A percentile compares a stretch with the other conserved stretches of the same genome.
These are phyloP conservation scores for Aphyosemion australe DNA, from an alignment of 2,113 vertebrate species.

Conservation along the genomic window DNA sequence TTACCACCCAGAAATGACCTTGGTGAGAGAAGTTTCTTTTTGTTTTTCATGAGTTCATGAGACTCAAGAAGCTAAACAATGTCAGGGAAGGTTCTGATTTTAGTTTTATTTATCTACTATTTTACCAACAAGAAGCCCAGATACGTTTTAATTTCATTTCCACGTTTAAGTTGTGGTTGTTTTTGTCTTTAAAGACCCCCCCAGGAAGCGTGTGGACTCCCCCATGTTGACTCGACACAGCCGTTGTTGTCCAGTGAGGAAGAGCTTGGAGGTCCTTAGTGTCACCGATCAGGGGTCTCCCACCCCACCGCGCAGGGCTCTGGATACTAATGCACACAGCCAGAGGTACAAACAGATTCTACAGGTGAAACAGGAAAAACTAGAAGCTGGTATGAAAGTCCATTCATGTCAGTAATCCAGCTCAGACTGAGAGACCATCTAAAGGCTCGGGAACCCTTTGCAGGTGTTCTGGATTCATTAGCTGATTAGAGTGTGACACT, in stretches of 20 bases:
- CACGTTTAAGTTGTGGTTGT: neutral
- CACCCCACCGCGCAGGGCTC: slow-evolving; percentile 85
- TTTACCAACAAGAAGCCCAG: too few species aligned
- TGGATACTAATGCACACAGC: slow-evolving; percentile 89
- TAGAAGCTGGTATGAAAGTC: too few species aligned
- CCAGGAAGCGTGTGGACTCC: slow-evolving; percentile 90
- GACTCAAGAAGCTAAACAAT: neutral
- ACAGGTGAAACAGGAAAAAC: too few species aligned
- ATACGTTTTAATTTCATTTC: neutral
- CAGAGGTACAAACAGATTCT: slow-evolving; percentile 79
- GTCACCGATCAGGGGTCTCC: slow-evolving; percentile 90
- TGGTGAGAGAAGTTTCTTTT: slow-evolving; percentile 72
- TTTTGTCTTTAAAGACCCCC: slow-evolving; percentile 78
- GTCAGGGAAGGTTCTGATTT: too few species aligned
- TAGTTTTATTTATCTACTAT: neutral
- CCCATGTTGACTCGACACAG: slow-evolving; percentile 93
- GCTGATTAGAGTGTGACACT: too few species aligned
- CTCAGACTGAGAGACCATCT: too few species aligned
- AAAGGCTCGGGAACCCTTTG: too few species aligned
- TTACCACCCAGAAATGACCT: slow-evolving; percentile 87
- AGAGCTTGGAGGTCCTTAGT: slow-evolving; percentile 90
- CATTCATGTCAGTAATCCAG: too few species aligned
- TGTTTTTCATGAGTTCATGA: neutral
- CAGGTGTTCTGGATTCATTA: too few species aligned
- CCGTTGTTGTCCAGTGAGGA: slow-evolving; percentile 88